Evolutionary conservation across 1,140 invertebrate genomes (phyloP).

Genomic region (Drosophila bocqueti): DNA sequence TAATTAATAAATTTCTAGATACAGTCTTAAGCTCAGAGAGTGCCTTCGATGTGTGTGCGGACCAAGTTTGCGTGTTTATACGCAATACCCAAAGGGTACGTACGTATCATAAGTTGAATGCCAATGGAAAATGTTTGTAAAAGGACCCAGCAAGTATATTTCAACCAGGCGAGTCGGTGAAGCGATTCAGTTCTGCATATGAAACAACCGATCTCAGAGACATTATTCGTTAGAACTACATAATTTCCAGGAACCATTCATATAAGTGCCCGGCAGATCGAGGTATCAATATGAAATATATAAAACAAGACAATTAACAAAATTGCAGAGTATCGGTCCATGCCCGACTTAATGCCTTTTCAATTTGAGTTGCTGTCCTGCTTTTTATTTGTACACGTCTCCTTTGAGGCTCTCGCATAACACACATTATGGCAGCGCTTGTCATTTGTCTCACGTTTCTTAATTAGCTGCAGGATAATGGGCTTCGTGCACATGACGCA

Average conservation of each 20-base stretch:
- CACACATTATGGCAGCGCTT: conserved; percentile 69
- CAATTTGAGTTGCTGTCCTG: conserved; percentile 16
- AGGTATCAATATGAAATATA: not conserved
- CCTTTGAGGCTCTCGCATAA: conserved; percentile 31
- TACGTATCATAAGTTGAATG: not conserved
- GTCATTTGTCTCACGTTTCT: conserved; percentile 82
- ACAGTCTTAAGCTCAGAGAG: conserved; percentile 43
- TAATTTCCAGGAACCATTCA: not conserved
- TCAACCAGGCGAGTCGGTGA: not conserved
- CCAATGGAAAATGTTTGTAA: not conserved
- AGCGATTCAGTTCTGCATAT: not conserved
- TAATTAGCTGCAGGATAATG: conserved; percentile 80
- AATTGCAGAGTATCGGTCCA: conserved; percentile 2
- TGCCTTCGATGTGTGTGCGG: conserved; percentile 9
- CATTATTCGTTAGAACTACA: not conserved
- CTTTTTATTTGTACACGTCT: conserved; percentile 39
- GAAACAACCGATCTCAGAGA: too few relatives aligned
- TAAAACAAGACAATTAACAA: not conserved
- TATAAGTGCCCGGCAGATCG: not conserved
- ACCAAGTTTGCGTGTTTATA: conserved; percentile 11
- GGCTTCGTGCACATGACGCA: conserved; percentile 64
- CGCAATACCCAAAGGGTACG: not conserved
- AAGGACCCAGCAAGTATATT: not conserved
- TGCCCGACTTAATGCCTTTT: conserved; percentile 3
- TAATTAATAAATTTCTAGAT: conserved; percentile 76